phyloP scores from a whole-genome alignment of 2,113 vertebrate genomes.

The Uria aalge region DNA sequence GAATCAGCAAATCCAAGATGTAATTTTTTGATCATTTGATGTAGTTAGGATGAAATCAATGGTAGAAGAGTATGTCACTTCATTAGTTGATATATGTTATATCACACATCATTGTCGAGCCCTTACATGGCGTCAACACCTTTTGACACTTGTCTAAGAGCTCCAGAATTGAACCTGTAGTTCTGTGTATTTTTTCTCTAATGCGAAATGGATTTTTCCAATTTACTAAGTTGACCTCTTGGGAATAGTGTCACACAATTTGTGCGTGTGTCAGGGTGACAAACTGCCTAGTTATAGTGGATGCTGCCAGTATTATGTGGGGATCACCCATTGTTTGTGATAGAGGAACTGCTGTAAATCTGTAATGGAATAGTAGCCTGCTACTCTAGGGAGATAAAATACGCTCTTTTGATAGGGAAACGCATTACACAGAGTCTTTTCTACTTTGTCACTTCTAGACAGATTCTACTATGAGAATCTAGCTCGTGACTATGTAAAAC shows the following conservation, averaged over 20 bases:
- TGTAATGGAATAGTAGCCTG: neutral
- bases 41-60: neutral
- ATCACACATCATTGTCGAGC: neutral
- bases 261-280: neutral
- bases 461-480: neutral
- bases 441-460: neutral
- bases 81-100: neutral
- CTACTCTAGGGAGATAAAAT: neutral
- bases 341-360: neutral
- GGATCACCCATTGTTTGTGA: neutral
- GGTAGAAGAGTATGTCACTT: neutral
- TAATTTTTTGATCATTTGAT: neutral
- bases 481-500: neutral
- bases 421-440: neutral
- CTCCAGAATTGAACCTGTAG: neutral
- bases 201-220: neutral
- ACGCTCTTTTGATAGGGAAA: neutral
- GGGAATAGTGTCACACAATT: neutral
- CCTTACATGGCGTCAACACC: neutral
- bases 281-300: neutral
- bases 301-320: neutral
- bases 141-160: neutral
- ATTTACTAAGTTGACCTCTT: neutral
- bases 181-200: neutral
- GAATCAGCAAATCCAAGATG: neutral